phyloP scores from a whole-genome alignment of 1,140 invertebrate species.

The Caenorhabditis remanei region DNA sequence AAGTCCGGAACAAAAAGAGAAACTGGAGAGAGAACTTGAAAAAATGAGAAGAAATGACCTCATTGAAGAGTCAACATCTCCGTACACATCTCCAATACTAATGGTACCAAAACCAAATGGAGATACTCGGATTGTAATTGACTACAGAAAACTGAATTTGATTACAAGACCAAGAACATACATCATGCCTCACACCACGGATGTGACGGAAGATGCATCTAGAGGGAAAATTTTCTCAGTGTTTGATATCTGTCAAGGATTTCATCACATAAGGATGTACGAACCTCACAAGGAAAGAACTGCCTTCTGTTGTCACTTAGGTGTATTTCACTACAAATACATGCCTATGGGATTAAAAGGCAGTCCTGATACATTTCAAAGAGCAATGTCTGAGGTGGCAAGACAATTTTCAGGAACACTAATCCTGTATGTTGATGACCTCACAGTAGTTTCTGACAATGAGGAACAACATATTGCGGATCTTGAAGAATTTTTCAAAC shows the following conservation, averaged over 20 bases:
- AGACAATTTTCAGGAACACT: background rate
- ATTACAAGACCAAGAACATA: background rate
- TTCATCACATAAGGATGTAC: background rate
- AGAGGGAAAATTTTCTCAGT: background rate
- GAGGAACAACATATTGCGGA: background rate
- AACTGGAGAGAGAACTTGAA: no score
- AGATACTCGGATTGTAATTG: background rate
- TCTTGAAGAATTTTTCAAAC: background rate
- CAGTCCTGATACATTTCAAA: background rate
- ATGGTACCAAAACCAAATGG: no score
- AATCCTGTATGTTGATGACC: constrained; percentile 19
- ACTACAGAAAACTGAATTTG: background rate
- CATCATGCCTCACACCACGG: background rate
- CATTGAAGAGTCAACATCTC: no score
- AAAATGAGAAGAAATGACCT: no score
- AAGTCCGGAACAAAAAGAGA: no score
- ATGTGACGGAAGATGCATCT: background rate
- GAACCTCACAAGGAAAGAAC: background rate
- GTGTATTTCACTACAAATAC: constrained; percentile 6
- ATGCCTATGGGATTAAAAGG: constrained; percentile 28
- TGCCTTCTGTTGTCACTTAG: background rate
- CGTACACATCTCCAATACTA: no score
- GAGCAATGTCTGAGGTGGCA: background rate
- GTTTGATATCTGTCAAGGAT: background rate
- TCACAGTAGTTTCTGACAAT: background rate